Evolutionary conservation across 2,113 vertebrate genomes (phyloP), one percentile per base, ranked within the genome.

Genomic region (Ceuthmochares aereus): DNA sequence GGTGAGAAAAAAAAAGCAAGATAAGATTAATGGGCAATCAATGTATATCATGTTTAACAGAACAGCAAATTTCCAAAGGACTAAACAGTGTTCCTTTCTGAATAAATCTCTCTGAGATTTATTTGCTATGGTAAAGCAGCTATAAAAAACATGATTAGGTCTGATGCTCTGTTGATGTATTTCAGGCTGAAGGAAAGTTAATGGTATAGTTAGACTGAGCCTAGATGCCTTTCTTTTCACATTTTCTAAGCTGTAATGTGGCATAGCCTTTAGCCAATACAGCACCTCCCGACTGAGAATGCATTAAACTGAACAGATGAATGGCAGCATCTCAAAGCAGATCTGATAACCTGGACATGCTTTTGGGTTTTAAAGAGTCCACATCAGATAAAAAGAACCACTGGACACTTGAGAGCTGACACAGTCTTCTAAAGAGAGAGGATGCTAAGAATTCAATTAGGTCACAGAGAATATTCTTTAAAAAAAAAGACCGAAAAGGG

Each of bases 271-370:
- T 89, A 96, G 96, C 96, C 96, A 97, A 62, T 94, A 94, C 27
- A 96, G 94, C 82, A 96, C 52, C 95, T 97, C 96, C 87, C 52
- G 12, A 51, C 80, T 91, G 97, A 97, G 83, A 68, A 88, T 70
- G 87, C 90, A 97, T 97, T 98, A 97, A 97, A 95, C 72, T 94
- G 94, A 98, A 94, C 84, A 96, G 92, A 97, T 97, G 97, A 98
- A 97, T 96, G 97, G 78, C 97, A 98, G 93, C 76, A 73, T 97
- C 98, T 98, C 93, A 97, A 96, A 98, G 87, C 5, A 81, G 89
- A 97, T 97, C 96, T 98, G 98, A 98, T 98, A 97, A 95, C 84
- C 80, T 49, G 83, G 87, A 95, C 90, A 94, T 95, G 87, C 95
- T 96, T 96, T 58, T 49, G 70, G 67, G 43, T 89, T 97, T 98